Conservation (phyloP, 1,140 invertebrate species). For the Tachypleus tridentatus region DNA sequence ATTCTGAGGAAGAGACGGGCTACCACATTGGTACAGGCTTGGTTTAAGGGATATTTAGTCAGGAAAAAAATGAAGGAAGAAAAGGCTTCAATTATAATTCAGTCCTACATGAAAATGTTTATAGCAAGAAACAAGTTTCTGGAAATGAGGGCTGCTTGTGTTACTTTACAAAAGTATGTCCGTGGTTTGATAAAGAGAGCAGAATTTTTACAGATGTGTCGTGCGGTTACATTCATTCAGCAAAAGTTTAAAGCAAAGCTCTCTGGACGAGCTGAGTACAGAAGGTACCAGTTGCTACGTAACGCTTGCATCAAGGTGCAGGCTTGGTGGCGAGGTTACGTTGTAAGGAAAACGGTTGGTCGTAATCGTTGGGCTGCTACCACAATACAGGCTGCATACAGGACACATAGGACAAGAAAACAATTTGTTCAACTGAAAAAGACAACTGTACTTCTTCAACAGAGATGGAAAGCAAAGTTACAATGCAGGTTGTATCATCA, state of each 20-base stretch:
- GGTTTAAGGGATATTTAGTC: background rate
- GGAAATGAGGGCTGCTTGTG: background rate
- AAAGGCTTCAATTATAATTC: slow-evolving; percentile 2
- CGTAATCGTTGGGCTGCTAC: background rate
- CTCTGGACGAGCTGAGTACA: too few relatives aligned
- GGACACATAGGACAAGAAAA: background rate
- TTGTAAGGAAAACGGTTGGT: background rate
- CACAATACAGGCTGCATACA: slow-evolving; percentile 3
- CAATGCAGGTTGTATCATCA: too few relatives aligned
- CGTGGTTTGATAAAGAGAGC: too few relatives aligned
- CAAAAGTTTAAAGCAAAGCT: too few relatives aligned
- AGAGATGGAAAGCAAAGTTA: background rate
- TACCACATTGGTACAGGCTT: background rate
- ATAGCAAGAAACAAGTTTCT: background rate
- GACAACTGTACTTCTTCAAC: slow-evolving; percentile 1
- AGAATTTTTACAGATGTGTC: too few relatives aligned
- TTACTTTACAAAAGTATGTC: background rate
- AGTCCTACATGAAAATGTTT: slow-evolving; percentile 1
- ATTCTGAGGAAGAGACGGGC: too few relatives aligned
- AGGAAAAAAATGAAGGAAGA: background rate
- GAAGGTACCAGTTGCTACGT: too few relatives aligned
- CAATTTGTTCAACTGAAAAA: background rate
- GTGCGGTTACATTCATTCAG: too few relatives aligned
- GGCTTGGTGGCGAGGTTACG: background rate
- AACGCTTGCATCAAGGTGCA: slow-evolving; percentile 21